Evolutionary conservation across 2,797 vertebrate species (phyloP).

Genomic region (Arrhamphus sclerolepis): DNA sequence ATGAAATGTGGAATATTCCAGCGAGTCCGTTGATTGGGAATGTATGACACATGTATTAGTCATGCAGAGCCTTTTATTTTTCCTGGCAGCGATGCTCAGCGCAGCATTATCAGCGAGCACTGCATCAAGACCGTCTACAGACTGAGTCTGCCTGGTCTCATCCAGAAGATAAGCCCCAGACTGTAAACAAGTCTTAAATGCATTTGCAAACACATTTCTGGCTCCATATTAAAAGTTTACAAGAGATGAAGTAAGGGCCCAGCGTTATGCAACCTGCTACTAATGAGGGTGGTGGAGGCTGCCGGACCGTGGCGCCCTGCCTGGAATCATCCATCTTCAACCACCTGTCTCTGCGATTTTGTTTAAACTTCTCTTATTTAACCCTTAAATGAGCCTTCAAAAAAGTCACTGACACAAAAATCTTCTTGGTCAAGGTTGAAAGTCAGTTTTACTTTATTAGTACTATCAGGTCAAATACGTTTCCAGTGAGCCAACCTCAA

Average conservation of each 20-base stretch:
- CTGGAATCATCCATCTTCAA: not conserved
- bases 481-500: no score
- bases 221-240: constrained; percentile 59
- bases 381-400: no score
- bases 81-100: constrained; percentile 65
- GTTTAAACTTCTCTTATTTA: not conserved
- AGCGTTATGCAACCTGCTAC: constrained; percentile 43
- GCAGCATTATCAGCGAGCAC: constrained; percentile 60
- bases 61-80: constrained; percentile 77
- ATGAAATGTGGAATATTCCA: constrained; percentile 77
- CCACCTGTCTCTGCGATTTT: not conserved
- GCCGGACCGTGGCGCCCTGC: not conserved
- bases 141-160: constrained; percentile 16
- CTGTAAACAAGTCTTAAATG: constrained; percentile 70
- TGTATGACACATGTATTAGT: constrained; percentile 77
- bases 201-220: constrained; percentile 65
- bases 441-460: no score
- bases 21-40: constrained; percentile 75
- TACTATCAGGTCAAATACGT: no score
- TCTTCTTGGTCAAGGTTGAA: no score
- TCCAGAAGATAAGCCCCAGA: constrained; percentile 64
- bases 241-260: constrained; percentile 48
- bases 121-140: constrained; percentile 57
- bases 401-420: no score
- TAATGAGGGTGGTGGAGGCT: constrained; percentile 23